These are phyloP conservation scores for Heliconius ethilla DNA, from an alignment of 2,888 invertebrate species.

Conservation along the genomic window DNA sequence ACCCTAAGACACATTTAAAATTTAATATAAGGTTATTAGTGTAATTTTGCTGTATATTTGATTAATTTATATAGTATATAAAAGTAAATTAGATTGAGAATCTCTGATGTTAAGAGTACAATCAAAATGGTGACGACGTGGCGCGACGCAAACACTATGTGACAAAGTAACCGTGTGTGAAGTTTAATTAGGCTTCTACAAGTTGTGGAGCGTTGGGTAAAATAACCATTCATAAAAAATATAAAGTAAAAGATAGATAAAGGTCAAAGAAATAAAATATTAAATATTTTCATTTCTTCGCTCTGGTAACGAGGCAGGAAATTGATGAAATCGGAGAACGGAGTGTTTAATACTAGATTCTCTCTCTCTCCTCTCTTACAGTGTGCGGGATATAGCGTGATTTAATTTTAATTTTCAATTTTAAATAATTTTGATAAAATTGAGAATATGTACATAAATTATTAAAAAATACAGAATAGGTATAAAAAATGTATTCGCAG, in stretches of 20 bases:
- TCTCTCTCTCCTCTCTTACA: background rate
- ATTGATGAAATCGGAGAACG: too few species aligned
- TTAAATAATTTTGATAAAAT: background rate
- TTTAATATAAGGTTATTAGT: background rate
- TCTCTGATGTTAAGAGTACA: constrained; percentile 10
- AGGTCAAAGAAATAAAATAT: too few species aligned
- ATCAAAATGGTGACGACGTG: constrained; percentile 43
- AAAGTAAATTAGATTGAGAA: background rate
- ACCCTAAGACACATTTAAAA: background rate
- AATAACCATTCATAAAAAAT: background rate
- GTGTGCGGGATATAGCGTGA: background rate
- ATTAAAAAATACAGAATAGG: too few species aligned
- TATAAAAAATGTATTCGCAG: too few species aligned
- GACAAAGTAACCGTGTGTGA: constrained; percentile 48
- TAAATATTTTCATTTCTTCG: too few species aligned
- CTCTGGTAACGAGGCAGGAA: too few species aligned
- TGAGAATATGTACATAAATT: too few species aligned
- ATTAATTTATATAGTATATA: background rate
- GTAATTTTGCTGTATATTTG: background rate
- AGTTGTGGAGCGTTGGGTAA: constrained; percentile 34
- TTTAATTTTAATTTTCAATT: background rate
- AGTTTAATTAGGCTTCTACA: constrained; percentile 69
- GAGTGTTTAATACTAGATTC: too few species aligned
- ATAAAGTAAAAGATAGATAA: background rate
- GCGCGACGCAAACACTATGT: constrained; percentile 47